Evolutionary conservation across 2,888 invertebrate genomes (phyloP).

Genomic region (Ptilodon capucinus): DNA sequence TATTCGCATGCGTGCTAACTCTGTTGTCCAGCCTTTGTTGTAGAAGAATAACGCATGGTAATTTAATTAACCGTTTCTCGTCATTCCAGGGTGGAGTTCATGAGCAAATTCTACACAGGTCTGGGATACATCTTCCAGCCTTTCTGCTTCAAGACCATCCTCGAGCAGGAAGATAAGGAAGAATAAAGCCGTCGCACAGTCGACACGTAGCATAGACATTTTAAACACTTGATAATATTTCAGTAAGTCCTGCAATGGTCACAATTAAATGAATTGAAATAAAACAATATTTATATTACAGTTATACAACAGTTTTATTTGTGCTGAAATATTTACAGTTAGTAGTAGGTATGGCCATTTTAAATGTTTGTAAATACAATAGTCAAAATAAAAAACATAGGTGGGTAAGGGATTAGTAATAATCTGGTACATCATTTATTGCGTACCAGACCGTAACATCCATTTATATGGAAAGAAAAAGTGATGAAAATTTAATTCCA

Average conservation of each 20-base stretch:
- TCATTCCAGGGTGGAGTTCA: constrained; percentile 93
- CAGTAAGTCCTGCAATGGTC: constrained; percentile 48
- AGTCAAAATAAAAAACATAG: neutral
- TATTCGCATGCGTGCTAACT: too few species aligned
- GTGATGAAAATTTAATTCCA: too few species aligned
- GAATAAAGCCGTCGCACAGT: constrained; percentile 47
- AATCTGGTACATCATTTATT: too few species aligned
- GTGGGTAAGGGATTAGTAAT: too few species aligned
- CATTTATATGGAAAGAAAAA: neutral
- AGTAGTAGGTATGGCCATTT: neutral
- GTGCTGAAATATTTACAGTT: constrained; percentile 15
- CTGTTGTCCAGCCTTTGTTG: too few species aligned
- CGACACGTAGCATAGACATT: constrained; percentile 48
- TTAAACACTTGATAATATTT: constrained; percentile 53
- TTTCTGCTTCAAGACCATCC: constrained; percentile 91
- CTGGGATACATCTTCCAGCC: constrained; percentile 92
- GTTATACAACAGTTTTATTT: constrained; percentile 53
- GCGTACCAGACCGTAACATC: too few species aligned
- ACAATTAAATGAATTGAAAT: constrained; percentile 53
- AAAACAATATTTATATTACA: constrained; percentile 64
- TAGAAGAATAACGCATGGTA: too few species aligned
- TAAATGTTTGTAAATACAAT: neutral
- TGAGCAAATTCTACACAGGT: constrained; percentile 96
- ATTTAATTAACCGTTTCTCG: neutral
- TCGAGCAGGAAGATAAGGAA: constrained; percentile 81